Evolutionary conservation across 2,797 vertebrate genomes (phyloP).

Genomic region (Halcyon leucocephala): DNA sequence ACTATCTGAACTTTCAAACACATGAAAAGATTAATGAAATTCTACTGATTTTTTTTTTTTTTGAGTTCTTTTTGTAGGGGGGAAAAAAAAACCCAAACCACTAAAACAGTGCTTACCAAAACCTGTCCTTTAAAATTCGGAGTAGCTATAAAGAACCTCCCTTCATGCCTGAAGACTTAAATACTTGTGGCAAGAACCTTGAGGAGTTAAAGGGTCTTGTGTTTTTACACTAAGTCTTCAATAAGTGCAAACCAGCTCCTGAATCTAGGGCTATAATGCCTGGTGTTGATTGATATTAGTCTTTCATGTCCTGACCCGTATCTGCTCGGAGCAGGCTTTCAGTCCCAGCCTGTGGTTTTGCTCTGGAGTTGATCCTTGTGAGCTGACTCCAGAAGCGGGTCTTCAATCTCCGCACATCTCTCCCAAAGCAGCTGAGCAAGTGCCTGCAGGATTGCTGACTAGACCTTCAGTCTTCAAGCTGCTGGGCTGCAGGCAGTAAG

Average conservation of each 20-base stretch:
- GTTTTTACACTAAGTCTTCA: not conserved
- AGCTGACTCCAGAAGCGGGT: not conserved
- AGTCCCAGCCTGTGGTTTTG: not conserved
- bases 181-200: not conserved
- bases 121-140: not conserved
- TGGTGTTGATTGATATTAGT: not conserved
- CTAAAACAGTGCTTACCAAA: not conserved
- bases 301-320: not conserved
- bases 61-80: not conserved
- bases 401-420: not conserved
- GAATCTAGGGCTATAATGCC: not conserved
- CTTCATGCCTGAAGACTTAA: not conserved
- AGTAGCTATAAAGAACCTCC: not conserved
- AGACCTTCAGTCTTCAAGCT: not conserved
- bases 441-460: not conserved
- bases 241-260: not conserved
- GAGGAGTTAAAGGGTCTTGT: not conserved
- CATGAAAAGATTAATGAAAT: slow-evolving; percentile 1
- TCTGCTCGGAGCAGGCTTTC: not conserved
- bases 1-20: slow-evolving; percentile 22
- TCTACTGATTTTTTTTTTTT: not conserved
- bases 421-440: not conserved
- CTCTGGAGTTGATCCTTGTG: not conserved
- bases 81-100: not conserved
- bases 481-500: not conserved